A percentile compares a stretch with the other conserved stretches of the same genome.
Evolutionary conservation across 2,888 invertebrate genomes (phyloP).

Genomic region (Nephrocerus scutellatus): DNA sequence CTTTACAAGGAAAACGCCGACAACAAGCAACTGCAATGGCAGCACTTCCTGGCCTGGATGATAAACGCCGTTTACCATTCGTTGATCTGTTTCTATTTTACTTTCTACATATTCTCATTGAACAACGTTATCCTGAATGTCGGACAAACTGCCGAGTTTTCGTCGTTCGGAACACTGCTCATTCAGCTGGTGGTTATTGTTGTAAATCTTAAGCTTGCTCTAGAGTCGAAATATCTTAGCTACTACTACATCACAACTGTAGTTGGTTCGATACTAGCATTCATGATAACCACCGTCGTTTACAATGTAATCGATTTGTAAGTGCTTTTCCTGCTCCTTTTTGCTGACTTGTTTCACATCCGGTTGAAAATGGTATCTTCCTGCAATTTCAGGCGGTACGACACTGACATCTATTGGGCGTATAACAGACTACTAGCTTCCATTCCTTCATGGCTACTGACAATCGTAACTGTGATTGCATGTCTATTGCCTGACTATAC

Average conservation of each 20-base stretch:
- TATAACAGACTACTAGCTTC: conserved; percentile 56
- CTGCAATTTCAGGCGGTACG: conserved; percentile 42
- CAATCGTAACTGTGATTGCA: conserved; percentile 49
- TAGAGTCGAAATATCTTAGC: conserved; percentile 58
- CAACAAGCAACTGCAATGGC: conserved; percentile 59
- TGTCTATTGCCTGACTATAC: conserved; percentile 55
- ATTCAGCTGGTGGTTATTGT: conserved; percentile 55
- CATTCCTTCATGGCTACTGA: conserved; percentile 55
- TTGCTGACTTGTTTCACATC: no score
- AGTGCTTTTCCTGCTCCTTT: conserved; percentile 42
- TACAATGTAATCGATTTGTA: conserved; percentile 57
- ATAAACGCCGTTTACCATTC: conserved; percentile 58
- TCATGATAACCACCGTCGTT: conserved; percentile 51
- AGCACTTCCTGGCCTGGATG: conserved; percentile 58
- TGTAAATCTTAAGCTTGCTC: conserved; percentile 56
- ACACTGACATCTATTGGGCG: conserved; percentile 54
- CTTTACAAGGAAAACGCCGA: conserved; percentile 58
- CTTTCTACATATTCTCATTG: conserved; percentile 45
- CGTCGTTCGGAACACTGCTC: conserved; percentile 55
- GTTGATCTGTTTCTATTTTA: conserved; percentile 55
- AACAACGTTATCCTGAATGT: conserved; percentile 51
- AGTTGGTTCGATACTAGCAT: conserved; percentile 52
- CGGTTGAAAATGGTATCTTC: conserved; percentile 5
- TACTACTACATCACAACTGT: conserved; percentile 50
- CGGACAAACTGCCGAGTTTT: conserved; percentile 51